These are phyloP conservation scores for Psephotus haematonotus DNA, from an alignment of 2,113 vertebrate genomes.

Conservation along the genomic window DNA sequence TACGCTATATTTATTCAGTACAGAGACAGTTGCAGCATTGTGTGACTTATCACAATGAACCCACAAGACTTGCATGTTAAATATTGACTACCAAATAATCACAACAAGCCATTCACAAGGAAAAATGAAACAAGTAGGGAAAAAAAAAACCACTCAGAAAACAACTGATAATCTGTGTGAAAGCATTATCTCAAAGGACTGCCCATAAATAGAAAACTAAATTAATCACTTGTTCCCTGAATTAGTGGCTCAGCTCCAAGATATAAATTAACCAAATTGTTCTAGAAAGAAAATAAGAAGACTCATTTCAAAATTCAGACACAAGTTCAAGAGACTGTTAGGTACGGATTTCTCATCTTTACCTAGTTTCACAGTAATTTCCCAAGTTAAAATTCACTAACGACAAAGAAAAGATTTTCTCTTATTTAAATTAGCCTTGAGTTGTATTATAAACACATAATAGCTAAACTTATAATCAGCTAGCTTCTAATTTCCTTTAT, in stretches of 20 bases:
- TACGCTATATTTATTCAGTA: background rate
- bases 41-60: conserved; percentile 40
- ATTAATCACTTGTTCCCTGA: conserved; percentile 14
- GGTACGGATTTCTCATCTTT: background rate
- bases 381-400: background rate
- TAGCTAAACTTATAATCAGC: background rate
- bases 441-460: background rate
- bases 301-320: conserved; percentile 3
- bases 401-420: background rate
- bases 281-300: conserved; percentile 4
- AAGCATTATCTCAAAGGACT: conserved; percentile 47
- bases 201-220: conserved; percentile 28
- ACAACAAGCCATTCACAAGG: conserved; percentile 25
- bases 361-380: background rate
- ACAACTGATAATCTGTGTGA: conserved; percentile 43
- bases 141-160: background rate
- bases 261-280: conserved; percentile 38
- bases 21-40: conserved; percentile 28
- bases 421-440: background rate
- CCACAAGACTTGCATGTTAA: conserved; percentile 53
- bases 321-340: background rate
- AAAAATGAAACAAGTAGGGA: background rate
- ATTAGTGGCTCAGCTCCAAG: conserved; percentile 25
- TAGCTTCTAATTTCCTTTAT: background rate
- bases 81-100: conserved; percentile 44